Conservation (phyloP, 2,888 invertebrate species). For the Apodemia mormo region DNA sequence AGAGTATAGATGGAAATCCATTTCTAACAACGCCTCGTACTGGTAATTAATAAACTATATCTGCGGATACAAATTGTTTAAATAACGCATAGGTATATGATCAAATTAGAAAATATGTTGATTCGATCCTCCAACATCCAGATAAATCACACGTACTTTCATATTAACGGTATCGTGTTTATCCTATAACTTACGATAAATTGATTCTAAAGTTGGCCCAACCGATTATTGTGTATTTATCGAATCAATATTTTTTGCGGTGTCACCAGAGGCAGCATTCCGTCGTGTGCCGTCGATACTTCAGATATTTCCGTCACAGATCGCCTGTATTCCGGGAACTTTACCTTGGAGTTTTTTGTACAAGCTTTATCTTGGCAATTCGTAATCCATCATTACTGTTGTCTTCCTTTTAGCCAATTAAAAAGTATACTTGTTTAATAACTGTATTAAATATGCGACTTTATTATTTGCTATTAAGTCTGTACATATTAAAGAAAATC, state of each 20-base stretch:
- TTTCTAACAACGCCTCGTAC: too few species aligned
- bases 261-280: constrained; percentile 47
- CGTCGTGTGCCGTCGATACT: constrained; percentile 53
- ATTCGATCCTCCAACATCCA: background rate
- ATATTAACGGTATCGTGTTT: background rate
- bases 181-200: too few species aligned
- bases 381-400: constrained; percentile 17
- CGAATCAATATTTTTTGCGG: constrained; percentile 32
- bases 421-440: constrained; percentile 7
- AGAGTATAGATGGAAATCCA: too few species aligned
- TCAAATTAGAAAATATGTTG: too few species aligned
- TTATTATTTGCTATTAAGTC: too few species aligned
- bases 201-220: background rate
- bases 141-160: background rate
- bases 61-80: too few species aligned
- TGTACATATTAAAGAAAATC: too few species aligned
- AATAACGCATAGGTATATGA: too few species aligned
- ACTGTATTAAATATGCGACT: too few species aligned
- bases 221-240: constrained; percentile 12
- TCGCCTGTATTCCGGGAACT: constrained; percentile 40
- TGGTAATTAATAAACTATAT: too few species aligned
- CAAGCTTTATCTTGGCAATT: background rate
- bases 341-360: background rate
- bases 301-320: constrained; percentile 56
- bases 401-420: background rate